phyloP scores from a whole-genome alignment of 2,113 vertebrate species.

The Glaucomys volans region DNA sequence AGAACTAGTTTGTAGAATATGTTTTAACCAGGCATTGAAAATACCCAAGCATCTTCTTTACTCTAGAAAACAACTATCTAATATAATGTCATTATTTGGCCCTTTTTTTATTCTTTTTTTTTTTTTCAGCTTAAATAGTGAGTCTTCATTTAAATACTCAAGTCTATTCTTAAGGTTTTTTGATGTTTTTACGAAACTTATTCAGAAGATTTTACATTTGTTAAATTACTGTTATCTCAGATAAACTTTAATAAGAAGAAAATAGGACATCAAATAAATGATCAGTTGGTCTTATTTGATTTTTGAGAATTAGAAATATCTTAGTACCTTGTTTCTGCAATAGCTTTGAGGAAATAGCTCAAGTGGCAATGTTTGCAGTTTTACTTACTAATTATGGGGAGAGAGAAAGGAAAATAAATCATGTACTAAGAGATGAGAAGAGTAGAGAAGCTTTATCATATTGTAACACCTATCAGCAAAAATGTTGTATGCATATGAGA shows the following conservation, averaged over 20 bases:
- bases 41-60: neutral
- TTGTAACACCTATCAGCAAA: neutral
- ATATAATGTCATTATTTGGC: neutral
- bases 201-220: neutral
- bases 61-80: neutral
- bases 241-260: neutral
- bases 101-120: neutral
- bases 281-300: neutral
- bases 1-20: neutral
- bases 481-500: neutral
- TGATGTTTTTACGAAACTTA: neutral
- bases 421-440: neutral
- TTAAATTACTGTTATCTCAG: neutral
- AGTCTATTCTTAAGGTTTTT: neutral
- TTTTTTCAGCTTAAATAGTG: neutral
- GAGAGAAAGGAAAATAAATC: neutral
- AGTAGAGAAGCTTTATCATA: neutral
- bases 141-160: neutral
- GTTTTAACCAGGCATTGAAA: neutral
- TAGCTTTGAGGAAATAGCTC: neutral
- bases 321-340: neutral
- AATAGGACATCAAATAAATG: neutral
- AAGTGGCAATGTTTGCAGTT: neutral
- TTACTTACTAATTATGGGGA: neutral
- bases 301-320: neutral